Conservation (phyloP, 35 echinoderm and acorn worm species). For the Heliocidaris tuberculata region DNA sequence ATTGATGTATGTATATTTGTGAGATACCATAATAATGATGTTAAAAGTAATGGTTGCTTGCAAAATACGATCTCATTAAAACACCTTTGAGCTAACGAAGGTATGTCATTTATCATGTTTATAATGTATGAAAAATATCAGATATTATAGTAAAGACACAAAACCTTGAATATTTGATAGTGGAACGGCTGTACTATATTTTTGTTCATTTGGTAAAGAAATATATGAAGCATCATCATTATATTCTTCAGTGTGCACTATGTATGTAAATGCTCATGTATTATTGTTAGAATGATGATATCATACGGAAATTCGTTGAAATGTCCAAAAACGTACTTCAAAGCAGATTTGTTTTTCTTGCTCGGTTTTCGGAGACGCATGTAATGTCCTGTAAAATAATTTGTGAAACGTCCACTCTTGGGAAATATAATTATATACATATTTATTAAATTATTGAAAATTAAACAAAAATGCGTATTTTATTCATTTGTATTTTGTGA, state of each 20-base stretch:
- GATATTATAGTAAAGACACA: neutral
- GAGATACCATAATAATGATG: no score
- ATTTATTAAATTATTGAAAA: neutral
- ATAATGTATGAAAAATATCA: no score
- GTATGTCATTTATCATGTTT: neutral
- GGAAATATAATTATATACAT: slow-evolving; percentile 6
- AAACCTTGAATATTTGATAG: neutral
- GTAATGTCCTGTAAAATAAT: slow-evolving; percentile 7
- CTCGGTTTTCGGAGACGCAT: neutral
- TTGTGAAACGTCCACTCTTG: neutral
- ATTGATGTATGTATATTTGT: no score
- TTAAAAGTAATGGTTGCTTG: no score
- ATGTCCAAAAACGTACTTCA: neutral
- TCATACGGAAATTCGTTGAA: neutral
- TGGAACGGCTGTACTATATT: neutral
- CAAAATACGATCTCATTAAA: no score
- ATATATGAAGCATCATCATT: neutral
- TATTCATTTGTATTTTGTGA: neutral
- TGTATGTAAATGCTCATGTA: neutral
- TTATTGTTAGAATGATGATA: neutral
- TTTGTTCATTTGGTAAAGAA: neutral
- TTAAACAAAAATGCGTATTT: neutral
- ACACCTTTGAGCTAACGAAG: no score
- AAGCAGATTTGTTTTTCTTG: neutral
- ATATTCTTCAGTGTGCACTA: neutral